Percentiles rank a stretch among this genome's conserved stretches.
These are phyloP conservation scores for Tuta absoluta DNA, from an alignment of 2,888 invertebrate genomes.

Conservation along the genomic window DNA sequence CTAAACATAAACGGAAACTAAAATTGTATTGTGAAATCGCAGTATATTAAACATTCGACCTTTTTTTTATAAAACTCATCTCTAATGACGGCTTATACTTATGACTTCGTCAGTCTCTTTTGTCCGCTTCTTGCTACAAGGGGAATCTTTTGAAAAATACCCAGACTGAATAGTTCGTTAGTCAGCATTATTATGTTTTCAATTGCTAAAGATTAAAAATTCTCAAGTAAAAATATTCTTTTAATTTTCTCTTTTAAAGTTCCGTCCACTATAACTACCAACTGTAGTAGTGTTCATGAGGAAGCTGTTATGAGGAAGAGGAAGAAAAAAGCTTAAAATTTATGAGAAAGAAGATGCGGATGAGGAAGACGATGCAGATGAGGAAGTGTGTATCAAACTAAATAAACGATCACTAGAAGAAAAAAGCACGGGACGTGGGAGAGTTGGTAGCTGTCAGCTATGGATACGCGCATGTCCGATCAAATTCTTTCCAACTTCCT, in stretches of 20 bases:
- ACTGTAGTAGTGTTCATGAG: too few species aligned
- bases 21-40: background rate
- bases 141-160: background rate
- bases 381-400: too few species aligned
- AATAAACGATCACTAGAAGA: too few species aligned
- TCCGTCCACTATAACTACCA: background rate
- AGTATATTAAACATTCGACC: background rate
- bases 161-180: background rate
- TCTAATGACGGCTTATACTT: background rate
- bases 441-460: too few species aligned
- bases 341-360: too few species aligned
- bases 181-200: background rate
- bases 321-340: too few species aligned
- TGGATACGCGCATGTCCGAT: too few species aligned
- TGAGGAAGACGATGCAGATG: too few species aligned
- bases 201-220: background rate
- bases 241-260: background rate
- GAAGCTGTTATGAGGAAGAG: too few species aligned
- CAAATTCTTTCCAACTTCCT: too few species aligned
- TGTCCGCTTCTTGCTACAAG: constrained; percentile 3
- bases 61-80: background rate
- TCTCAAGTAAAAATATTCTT: background rate
- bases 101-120: background rate
- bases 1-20: background rate
- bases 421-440: too few species aligned